Percentiles rank a stretch among this genome's conserved stretches.
Conservation (phyloP, 2,888 invertebrate genomes). For the Coronaproctus castanopsis region DNA sequence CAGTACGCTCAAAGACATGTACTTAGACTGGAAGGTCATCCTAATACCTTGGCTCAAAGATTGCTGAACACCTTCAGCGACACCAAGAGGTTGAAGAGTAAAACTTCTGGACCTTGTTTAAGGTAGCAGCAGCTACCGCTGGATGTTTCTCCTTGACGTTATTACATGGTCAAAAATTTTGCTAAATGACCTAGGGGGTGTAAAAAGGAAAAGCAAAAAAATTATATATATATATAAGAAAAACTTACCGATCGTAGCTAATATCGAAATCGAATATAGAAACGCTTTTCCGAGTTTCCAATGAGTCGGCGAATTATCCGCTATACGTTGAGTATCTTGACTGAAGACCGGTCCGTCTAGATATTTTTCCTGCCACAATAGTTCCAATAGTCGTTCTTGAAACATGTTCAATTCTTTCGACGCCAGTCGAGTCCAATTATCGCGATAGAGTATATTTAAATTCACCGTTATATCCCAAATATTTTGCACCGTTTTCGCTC, state of each 20-base stretch:
- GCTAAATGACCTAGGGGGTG: too few species aligned
- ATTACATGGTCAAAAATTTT: too few species aligned
- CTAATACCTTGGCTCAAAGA: too few species aligned
- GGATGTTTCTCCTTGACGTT: too few species aligned
- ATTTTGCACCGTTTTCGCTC: conserved; percentile 56
- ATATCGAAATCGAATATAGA: conserved; percentile 80
- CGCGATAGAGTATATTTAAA: conserved; percentile 67
- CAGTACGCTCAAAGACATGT: too few species aligned
- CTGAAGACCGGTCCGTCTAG: conserved; percentile 30
- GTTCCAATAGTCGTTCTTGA: conserved; percentile 61
- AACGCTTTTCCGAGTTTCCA: conserved; percentile 82
- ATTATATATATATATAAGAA: too few species aligned
- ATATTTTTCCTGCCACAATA: conserved; percentile 53
- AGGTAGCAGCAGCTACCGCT: too few species aligned
- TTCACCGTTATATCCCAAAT: conserved; percentile 81
- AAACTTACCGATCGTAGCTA: conserved; percentile 75
- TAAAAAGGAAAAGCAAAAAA: too few species aligned
- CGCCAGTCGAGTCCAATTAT: conserved; percentile 72
- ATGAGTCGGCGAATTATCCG: conserved; percentile 22
- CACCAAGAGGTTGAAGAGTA: too few species aligned
- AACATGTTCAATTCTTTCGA: conserved; percentile 58
- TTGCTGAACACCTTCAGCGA: too few species aligned
- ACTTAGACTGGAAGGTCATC: too few species aligned
- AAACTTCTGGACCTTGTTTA: too few species aligned
- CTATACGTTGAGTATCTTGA: conserved; percentile 21